Evolutionary conservation across 2,888 invertebrate genomes (phyloP), one percentile per base, ranked within the genome.

Genomic region (Drosophila stalkeri): DNA sequence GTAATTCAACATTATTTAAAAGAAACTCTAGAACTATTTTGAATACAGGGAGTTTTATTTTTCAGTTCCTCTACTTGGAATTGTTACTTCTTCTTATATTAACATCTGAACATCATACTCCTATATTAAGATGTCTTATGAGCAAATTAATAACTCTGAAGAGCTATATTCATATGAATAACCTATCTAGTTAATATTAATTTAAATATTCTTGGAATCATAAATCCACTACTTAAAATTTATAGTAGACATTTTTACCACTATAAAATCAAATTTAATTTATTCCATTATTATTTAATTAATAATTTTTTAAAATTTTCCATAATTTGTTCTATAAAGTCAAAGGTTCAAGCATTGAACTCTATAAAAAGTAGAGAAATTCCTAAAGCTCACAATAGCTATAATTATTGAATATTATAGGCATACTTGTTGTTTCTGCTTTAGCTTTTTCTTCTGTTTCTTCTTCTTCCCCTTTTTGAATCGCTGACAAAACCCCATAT

Each of bases 361-460:
- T 18, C 33, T 11, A 3, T 35, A 14, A 33, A 23, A 39, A 12
- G n/a, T 27, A 31, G 16, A 35, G n/a, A 67, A 56, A 47, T 43
- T 54, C 18, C 35, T 7, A 33, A 44, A 51, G 51, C 39, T 54
- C 54, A 23, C 35, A 64, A 44, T 47, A 47, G 44, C 66, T 71
- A 67, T 83, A 84, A 82, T 86, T 81, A 79, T 71, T 56, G 65
- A 70, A 79, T 67, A 63, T 64, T 65, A 27, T 41, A n/a, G 41
- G 46, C 41, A 33, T 43, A 18, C 12, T 31, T 14, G 47, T 41
- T 41, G 41, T n/a, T 41, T 41, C 41, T 41, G 14, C 37, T 16
- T 7, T 35, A 27, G 35, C 27, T n/a, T 31, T 16, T 16, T 7
- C 27, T 39, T 47, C 31, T 2, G 23, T 18, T 27, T 8, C 47